These are phyloP conservation scores for Drosophila subquinaria DNA, from an alignment of 2,888 invertebrate genomes.

Conservation along the genomic window DNA sequence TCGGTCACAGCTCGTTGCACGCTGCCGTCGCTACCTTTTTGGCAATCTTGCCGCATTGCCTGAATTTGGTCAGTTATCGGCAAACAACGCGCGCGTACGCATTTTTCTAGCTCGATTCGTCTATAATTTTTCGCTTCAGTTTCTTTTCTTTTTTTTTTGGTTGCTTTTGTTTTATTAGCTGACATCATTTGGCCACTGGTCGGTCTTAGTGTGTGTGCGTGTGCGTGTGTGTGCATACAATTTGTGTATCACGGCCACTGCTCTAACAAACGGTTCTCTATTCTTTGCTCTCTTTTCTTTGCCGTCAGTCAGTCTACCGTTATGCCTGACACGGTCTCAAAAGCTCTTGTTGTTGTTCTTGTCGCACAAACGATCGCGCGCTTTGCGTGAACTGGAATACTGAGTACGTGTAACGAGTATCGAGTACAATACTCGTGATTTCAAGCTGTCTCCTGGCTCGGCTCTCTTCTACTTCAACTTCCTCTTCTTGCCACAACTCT, in stretches of 20 bases:
- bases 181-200: slow-evolving; percentile 62
- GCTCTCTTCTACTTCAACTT: slow-evolving; percentile 34
- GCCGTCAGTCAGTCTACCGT: slow-evolving; percentile 51
- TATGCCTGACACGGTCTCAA: slow-evolving; percentile 39
- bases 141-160: slow-evolving; percentile 19
- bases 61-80: slow-evolving; percentile 72
- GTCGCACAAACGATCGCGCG: slow-evolving; percentile 53
- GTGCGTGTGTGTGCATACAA: slow-evolving; percentile 25
- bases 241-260: slow-evolving; percentile 45
- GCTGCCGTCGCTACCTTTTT: slow-evolving; percentile 47
- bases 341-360: slow-evolving; percentile 26
- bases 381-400: slow-evolving; percentile 39
- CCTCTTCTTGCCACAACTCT: slow-evolving; percentile 28
- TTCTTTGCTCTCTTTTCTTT: slow-evolving; percentile 28
- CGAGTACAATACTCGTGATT: slow-evolving; percentile 33
- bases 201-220: slow-evolving; percentile 20
- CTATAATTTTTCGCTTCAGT: slow-evolving; percentile 25
- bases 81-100: slow-evolving; percentile 75
- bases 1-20: slow-evolving; percentile 61
- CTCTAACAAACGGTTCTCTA: slow-evolving; percentile 45
- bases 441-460: slow-evolving; percentile 26
- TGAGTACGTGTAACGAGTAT: slow-evolving; percentile 46
- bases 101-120: slow-evolving; percentile 59
- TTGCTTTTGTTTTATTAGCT: slow-evolving; percentile 49
- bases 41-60: slow-evolving; percentile 55